Evolutionary conservation across 2,113 vertebrate genomes (phyloP), one percentile per base, ranked within the genome.

Genomic region (Calyptommatus sinebrachiatus): DNA sequence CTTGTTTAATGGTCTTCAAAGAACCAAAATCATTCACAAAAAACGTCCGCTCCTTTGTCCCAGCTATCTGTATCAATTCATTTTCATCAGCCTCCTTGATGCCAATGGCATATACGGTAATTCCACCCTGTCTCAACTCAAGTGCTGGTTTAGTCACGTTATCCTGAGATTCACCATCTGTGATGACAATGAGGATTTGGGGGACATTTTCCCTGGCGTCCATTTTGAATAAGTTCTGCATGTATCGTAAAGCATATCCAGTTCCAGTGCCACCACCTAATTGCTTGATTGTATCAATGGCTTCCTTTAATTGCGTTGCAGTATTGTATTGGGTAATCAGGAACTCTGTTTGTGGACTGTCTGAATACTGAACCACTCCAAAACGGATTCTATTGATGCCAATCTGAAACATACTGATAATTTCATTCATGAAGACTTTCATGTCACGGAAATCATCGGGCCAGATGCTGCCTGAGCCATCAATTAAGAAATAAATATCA

Each of bases 401-500:
- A 0, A 97, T 88, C 11, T 79, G 93, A 79, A 97, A 97, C 70
- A 88, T 86, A 1, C 81, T 61, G 21, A 95, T 78, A 76, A 95
- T 90, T 75, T 95, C 94, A 1, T 83, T 89, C 84, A 97, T 94
- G 87, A 98, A 98, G 11, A 57, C 88, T 89, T 96, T 96, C 92
- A 97, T 96, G 73, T 97, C 95, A 0, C 83, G 1, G 70, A 98
- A 97, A 85, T 96, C 91, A 0, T 77, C 0, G 0, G 86, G 84
- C 0, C 45, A 0, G 82, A 97, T 96, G 81, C 95, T 97, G 46
- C 90, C 92, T 1, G 97, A 97, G 0, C 95, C 93, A 88, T 97
- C 97, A 3, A 98, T 91, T 12, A 98, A 89, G 88, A 98, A 98
- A 92, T 95, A 97, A 73, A 97, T 96, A 50, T 97, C 97, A 1